Base-by-base conservation (phyloP, 1,140 invertebrate genomes). In the Tribolium madens region DNA sequence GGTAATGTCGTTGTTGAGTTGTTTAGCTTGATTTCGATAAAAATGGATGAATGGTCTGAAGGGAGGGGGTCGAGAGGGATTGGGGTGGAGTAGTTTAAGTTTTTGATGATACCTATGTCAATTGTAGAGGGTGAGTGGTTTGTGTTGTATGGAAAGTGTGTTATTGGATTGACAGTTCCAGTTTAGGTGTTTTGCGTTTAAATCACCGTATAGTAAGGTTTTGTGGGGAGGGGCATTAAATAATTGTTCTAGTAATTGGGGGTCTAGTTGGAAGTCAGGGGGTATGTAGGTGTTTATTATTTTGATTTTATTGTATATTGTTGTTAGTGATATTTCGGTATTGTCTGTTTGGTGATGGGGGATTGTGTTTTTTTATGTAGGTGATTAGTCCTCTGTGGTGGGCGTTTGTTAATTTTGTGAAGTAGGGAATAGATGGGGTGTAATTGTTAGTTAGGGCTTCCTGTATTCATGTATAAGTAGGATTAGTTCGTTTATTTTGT, bases 121-220 rank as follows among this genome's bases (percentile, higher is more conserved):
- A 52, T 15, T 52, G 13, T 52, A 2, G 48, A 52, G 48, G 13
- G 17, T 10, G 2, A 10, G 2, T 10, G 6, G 48, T 52, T 15
- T 15, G 7, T 3, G 48, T 14, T 52, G 1, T 7, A 18, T 1
- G 5, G 12, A 10, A 14, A 52, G 1, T 52, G 13, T 3, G 13
- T 71, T 70, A 33, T 13, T 36, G 1, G n/a, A 5, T 2, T 33
- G 17, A 33, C 64, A 33, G 12, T 70, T 70, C 64, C 64, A 70
- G 12, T 36, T 4, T 10, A 2, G 9, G 64, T 70, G 64, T 70
- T 70, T 70, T 17, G 2, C 4, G 64, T 70, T 70, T 12, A 70
- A 36, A 33, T 70, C 64, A 6, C 64, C 64, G 31, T 18, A 18
- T 5, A 26, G 4, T 14, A 70, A 13, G 4, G 21, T 70, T 9